Evolutionary conservation across 2,797 vertebrate genomes (phyloP), one percentile per base, ranked within the genome.

Genomic region (Iguana delicatissima): DNA sequence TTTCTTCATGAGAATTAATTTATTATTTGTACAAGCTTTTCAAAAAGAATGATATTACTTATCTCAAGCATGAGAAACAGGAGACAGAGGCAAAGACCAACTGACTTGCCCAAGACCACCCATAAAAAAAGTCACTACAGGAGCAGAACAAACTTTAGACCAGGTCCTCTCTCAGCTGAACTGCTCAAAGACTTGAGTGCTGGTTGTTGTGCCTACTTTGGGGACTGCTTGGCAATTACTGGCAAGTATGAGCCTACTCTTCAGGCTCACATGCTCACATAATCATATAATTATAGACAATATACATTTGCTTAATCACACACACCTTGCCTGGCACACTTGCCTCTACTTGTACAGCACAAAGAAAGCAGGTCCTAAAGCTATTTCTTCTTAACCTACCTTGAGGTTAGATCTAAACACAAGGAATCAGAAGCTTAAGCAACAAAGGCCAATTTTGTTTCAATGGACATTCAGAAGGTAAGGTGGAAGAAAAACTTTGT

Each of bases 331-430:
- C 89, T 57, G 86, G 85, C 90, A 64, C 80, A 80, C 94, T 85
- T 96, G 96, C 86, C 93, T 94, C 90, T 84, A 94, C 96, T 94
- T 96, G 96, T 90, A 92, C 80, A 82, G 91, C 59, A 92, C 91
- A 91, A 77, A 94, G 89, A 72, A 93, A 95, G 64, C 72, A 89
- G 92, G 84, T 85, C 91, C 94, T 91, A 77, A 86, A 93, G 95
- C 92, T 92, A 85, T 50, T 95, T 89, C 93, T 93, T 88, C 38
- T 89, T 50, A 90, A 89, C 50, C 38, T 90, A 77, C 76, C 92
- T 89, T 83, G 89, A 86, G 89, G 93, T 86, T 93, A 89, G 32
- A 12, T 86, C 77, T 92, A 87, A 93, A 0, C 46, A 55, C 83
- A 79, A 79, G 35, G 69, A 90, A 88, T 8, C 89, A 91, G 80